Evolutionary conservation across 1,140 invertebrate genomes (phyloP).

Genomic region (Pseudomyrmex concolor): DNA sequence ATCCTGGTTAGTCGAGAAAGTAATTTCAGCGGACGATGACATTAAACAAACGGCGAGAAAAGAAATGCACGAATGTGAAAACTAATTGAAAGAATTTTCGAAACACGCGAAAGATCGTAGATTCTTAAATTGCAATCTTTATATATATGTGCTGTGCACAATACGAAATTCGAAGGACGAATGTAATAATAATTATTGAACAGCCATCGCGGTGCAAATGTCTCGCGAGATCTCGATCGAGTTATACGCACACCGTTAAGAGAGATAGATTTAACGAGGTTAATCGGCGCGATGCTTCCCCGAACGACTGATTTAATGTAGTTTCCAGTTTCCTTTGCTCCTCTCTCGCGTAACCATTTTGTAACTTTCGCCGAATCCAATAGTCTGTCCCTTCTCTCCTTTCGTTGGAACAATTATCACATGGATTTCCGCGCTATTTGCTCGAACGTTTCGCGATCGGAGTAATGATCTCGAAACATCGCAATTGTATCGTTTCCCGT

Average conservation of each 20-base stretch:
- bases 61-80: background rate
- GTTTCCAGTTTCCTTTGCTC: conserved; percentile 58
- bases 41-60: conserved; percentile 26
- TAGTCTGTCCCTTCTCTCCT: background rate
- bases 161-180: conserved; percentile 19
- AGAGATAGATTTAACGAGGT: conserved; percentile 47
- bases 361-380: conserved; percentile 56
- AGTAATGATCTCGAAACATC: background rate
- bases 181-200: conserved; percentile 27
- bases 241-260: conserved; percentile 28
- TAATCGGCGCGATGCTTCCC: conserved; percentile 51
- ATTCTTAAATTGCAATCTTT: no score
- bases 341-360: conserved; percentile 32
- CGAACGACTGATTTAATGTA: conserved; percentile 59
- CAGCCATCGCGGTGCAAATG: conserved; percentile 10
- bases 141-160: no score
- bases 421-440: conserved; percentile 45
- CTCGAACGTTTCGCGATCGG: background rate
- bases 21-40: conserved; percentile 44
- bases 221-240: conserved; percentile 36
- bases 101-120: background rate
- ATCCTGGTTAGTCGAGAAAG: conserved; percentile 53
- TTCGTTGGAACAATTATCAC: conserved; percentile 44
- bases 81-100: conserved; percentile 37
- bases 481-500: background rate